phyloP scores from a whole-genome alignment of 2,113 vertebrate species.

The Mobula hypostoma region DNA sequence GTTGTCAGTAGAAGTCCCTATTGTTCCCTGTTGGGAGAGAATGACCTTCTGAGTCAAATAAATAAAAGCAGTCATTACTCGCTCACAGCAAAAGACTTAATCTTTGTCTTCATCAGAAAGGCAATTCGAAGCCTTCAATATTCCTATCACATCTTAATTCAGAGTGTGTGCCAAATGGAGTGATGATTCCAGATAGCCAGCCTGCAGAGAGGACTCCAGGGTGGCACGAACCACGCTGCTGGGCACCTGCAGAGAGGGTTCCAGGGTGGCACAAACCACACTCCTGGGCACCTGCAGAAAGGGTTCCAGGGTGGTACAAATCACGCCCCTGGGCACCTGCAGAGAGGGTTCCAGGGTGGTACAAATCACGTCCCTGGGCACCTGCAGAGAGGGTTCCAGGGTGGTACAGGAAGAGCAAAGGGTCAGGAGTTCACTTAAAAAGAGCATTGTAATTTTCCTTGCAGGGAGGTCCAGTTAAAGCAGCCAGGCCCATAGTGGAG shows the following conservation, averaged over 20 bases:
- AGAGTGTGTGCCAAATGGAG: neutral
- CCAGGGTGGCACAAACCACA: neutral
- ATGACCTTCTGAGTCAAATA: neutral
- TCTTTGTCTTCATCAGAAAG: constrained; percentile 1
- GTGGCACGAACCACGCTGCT: too few species aligned
- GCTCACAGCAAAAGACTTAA: neutral
- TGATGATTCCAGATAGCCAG: neutral
- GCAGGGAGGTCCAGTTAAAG: neutral
- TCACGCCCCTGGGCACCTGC: too few species aligned
- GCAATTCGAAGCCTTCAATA: neutral
- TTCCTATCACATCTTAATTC: neutral
- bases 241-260: neutral
- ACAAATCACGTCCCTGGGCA: too few species aligned
- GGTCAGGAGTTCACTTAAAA: neutral
- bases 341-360: neutral
- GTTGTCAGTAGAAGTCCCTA: neutral
- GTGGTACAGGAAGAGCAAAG: too few species aligned
- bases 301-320: neutral
- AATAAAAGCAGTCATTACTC: neutral
- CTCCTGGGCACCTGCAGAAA: too few species aligned
- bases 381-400: neutral
- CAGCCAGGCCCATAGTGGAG: neutral
- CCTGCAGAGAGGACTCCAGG: neutral
- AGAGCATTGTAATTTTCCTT: neutral
- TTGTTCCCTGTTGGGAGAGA: neutral